Evolutionary conservation across 2,888 invertebrate genomes (phyloP), one percentile per base, ranked within the genome.

Genomic region (Mythimna albipuncta): DNA sequence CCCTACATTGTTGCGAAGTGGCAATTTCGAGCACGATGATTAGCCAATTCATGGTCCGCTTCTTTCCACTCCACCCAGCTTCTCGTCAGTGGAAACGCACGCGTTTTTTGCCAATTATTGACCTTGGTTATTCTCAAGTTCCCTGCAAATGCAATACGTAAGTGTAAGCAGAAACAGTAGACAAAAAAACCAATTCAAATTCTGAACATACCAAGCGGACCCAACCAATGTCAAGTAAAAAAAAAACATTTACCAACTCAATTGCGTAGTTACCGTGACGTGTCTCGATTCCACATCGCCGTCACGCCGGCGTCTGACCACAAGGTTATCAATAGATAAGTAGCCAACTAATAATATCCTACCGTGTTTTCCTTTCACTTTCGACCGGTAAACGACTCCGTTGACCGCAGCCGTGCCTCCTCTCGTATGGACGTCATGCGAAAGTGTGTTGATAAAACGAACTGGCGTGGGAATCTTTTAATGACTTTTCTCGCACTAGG

Each of bases 271-370:
- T 55, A 55, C 54, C 35, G 16, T 72, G 79, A 71, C 76, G 72
- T 57, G 32, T 35, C 26, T 7, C 32, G 32, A 13, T 63, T 50
- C 75, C 58, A 59, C 59, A n/a, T 61, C 26, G 47, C 32, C 35
- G 32, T 35, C 41, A 6, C 13, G n/a, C 0, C 26, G 26, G 7
- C 52, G 58, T 50, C 58, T 35, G 64, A 50, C 57, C 65, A 55
- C 82, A 81, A 78, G 78, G 78, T 78, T 78, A 82, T 77, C 82
- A 62, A 35, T 41, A 41, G 62, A 76, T 78, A 65, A 35, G 44
- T 38, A 44, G 47, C 62, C 62, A 38, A n/a, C 72, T 63, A 69
- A 63, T 77, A 63, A 65, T 77, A 76, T 57, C 54, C 19, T 57
- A 65, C 1, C 50, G 26, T 54, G 62, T 54, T 69, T 69, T 26